Base-by-base conservation (phyloP, 2,888 invertebrate genomes). In the Aplocera efformata region DNA sequence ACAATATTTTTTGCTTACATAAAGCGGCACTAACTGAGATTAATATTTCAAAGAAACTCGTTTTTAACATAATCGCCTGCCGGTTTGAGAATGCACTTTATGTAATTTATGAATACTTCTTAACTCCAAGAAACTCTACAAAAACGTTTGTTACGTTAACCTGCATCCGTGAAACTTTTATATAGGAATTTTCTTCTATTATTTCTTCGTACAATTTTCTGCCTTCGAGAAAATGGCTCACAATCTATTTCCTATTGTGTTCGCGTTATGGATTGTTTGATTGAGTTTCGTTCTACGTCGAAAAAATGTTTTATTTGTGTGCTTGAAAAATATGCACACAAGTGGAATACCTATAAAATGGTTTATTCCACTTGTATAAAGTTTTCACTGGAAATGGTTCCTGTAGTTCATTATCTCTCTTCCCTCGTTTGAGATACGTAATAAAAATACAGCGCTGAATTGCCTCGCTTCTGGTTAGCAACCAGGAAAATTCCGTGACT, bases 231-330 rank as follows among this genome's bases (percentile, higher is more conserved):
- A 41, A 38, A 29, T 40, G 26, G 40, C 28, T 40, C n/a, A 40
- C 32, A 40, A 32, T 45, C 40, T 35, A 28, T 33, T 36, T 9
- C 9, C 29, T 33, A 40, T 45, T 45, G 40, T 41, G 32, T 32
- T 36, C 32, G n/a, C 22, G 30, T 31, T 35, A 35, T 31, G 30
- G 20, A 35, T 40, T 44, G 29, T 44, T 36, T 25, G 32, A 44
- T 35, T 42, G 22, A 27, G 26, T 38, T 43, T 38, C 7, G 29
- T 32, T 42, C 25, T 34, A 24, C 27, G 24, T 8, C 17, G 17
- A 29, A 29, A 7, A 27, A 27, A 5, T 6, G 25, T 9, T 10
- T n/a, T n/a, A n/a, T n/a, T n/a, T n/a, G n/a, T n/a, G n/a, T n/a
- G n/a, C n/a, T n/a, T n/a, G n/a, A n/a, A n/a, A n/a, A n/a, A n/a